Evolutionary conservation across 2,888 invertebrate species (phyloP), one percentile per base, ranked within the genome.

Genomic region (Chrysolina oricalcia): DNA sequence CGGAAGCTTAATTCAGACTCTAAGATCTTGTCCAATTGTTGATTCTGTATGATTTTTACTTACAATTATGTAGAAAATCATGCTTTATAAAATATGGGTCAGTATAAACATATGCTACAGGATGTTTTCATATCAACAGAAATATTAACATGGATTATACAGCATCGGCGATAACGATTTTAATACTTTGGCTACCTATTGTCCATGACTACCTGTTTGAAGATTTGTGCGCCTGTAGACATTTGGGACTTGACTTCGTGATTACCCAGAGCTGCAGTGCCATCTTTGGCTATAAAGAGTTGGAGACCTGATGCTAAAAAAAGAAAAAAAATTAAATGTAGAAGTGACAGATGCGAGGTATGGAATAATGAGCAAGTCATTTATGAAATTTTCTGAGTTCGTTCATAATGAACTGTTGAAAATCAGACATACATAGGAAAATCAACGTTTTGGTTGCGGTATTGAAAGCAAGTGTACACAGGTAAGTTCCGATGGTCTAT

Each of bases 221-320:
- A 93, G 81, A 90, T 89, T 80, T 88, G 87, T 17, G 89, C 90
- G 78, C 93, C 93, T n/a, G 93, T 92, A 67, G 93, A 92, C 91
- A 94, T 94, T 89, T 93, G 93, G 73, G 93, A 93, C 84, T 95
- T 94, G 79, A 93, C 93, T 88, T 94, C 96, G 84, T 96, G 95
- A 83, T 94, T 94, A 81, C 96, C 96, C 82, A 97, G 91, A 69
- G 96, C 95, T 46, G 97, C 95, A 72, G 96, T 96, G 76, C 97
- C 97, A 90, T 97, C 97, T 88, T 96, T 95, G 73, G 94, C 94
- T 82, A 98, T 96, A 89, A 95, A 97, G 86, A 98, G 90, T 90
- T 97, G 96, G 83, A 98, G 92, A 4, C 97, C 97, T 66, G 96
- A 94, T 84, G 94, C 97, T 97, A 89, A 27, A 90, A 89, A 73